These are phyloP conservation scores for Ephialtes manifestator DNA, from an alignment of 2,888 invertebrate genomes.

Conservation along the genomic window DNA sequence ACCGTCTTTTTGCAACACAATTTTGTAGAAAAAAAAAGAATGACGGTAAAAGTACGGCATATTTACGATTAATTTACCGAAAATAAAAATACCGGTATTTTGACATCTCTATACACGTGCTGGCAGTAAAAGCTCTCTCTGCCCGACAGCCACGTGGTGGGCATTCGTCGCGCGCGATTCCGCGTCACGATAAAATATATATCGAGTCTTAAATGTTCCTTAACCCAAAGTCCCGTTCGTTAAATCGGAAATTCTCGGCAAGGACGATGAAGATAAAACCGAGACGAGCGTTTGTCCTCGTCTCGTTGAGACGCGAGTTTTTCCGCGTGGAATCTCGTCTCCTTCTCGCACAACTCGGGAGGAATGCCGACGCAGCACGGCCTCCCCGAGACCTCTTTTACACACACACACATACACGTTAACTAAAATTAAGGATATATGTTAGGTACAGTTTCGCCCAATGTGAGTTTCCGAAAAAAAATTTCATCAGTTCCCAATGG, in stretches of 20 bases:
- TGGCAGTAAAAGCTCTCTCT: slow-evolving; percentile 57
- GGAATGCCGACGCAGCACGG: background rate
- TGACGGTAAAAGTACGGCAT: too few species aligned
- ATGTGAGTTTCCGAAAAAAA: too few species aligned
- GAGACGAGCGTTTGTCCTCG: background rate
- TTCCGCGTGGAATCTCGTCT: slow-evolving; percentile 15
- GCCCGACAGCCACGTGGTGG: slow-evolving; percentile 55
- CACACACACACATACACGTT: slow-evolving; percentile 29
- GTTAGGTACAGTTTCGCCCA: too few species aligned
- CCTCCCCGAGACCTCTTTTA: slow-evolving; percentile 20
- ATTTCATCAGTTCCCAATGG: too few species aligned
- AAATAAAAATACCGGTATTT: too few species aligned
- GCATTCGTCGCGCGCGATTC: slow-evolving; percentile 55
- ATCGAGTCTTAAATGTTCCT: slow-evolving; percentile 51
- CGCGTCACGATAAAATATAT: slow-evolving; percentile 49
- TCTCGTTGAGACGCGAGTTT: slow-evolving; percentile 3
- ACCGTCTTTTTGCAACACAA: too few species aligned
- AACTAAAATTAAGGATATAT: slow-evolving; percentile 27
- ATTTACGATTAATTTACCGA: too few species aligned
- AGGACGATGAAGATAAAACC: slow-evolving; percentile 1
- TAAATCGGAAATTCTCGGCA: slow-evolving; percentile 9
- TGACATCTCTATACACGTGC: background rate
- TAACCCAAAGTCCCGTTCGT: slow-evolving; percentile 26
- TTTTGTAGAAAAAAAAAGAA: too few species aligned
- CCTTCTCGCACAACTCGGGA: slow-evolving; percentile 31